phyloP scores from a whole-genome alignment of 2,888 invertebrate genomes.

The Zele albiditarsus region DNA sequence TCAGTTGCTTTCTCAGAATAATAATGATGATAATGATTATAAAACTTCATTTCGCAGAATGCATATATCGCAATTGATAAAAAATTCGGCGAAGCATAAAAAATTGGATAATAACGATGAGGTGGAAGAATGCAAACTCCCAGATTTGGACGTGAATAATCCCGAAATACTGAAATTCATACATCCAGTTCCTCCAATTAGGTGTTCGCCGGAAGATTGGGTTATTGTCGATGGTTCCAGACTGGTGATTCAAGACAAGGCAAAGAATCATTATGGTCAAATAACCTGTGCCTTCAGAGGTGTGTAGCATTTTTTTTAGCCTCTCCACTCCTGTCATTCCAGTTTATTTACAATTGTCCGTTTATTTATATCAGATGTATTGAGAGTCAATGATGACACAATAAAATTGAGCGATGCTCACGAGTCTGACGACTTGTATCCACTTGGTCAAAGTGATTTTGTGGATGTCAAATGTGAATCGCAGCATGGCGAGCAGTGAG shows the following conservation, averaged over 20 bases:
- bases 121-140: slow-evolving; percentile 77
- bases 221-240: slow-evolving; percentile 77
- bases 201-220: slow-evolving; percentile 84
- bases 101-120: slow-evolving; percentile 58
- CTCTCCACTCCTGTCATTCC: background rate
- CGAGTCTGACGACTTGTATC: slow-evolving; percentile 77
- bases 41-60: slow-evolving; percentile 55
- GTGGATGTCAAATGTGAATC: slow-evolving; percentile 80
- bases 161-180: slow-evolving; percentile 85
- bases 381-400: slow-evolving; percentile 80
- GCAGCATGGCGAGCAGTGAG: slow-evolving; percentile 72
- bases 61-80: slow-evolving; percentile 64
- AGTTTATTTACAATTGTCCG: background rate
- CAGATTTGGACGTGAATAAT: slow-evolving; percentile 79
- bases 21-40: too few relatives aligned
- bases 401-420: slow-evolving; percentile 75
- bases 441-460: slow-evolving; percentile 81
- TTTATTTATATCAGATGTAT: slow-evolving; percentile 79
- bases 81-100: slow-evolving; percentile 58
- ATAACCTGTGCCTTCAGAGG: slow-evolving; percentile 69
- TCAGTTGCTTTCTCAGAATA: too few relatives aligned
- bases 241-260: slow-evolving; percentile 75
- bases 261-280: slow-evolving; percentile 70
- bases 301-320: slow-evolving; percentile 44
- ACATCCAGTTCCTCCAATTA: slow-evolving; percentile 77